These are phyloP conservation scores for Excalfactoria chinensis DNA, from an alignment of 2,113 vertebrate species.

Conservation along the genomic window DNA sequence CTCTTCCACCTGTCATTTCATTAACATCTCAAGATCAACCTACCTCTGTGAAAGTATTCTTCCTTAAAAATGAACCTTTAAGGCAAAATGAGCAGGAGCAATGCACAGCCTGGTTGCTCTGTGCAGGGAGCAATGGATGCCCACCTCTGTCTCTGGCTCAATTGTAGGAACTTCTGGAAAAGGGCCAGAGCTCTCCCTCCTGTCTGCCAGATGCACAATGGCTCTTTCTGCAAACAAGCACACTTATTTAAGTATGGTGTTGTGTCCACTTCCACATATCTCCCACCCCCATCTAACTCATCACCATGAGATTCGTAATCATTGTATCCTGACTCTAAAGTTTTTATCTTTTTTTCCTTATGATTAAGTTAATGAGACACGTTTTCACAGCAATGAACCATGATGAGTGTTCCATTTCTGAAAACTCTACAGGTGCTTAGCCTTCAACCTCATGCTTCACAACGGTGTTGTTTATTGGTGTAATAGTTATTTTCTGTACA, in stretches of 20 bases:
- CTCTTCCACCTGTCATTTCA: not conserved
- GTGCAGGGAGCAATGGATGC: not conserved
- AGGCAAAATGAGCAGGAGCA: not conserved
- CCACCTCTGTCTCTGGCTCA: not conserved
- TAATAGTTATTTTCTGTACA: not conserved
- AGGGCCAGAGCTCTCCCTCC: not conserved
- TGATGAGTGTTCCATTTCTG: not conserved
- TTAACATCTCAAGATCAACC: not conserved
- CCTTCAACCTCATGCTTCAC: not conserved
- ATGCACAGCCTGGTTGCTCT: rapidly evolving
- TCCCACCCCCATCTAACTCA: not conserved
- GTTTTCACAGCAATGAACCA: not conserved
- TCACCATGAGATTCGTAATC: not conserved
- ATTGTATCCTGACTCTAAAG: not conserved
- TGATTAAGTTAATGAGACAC: not conserved
- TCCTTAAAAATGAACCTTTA: not conserved
- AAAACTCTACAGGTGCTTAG: not conserved
- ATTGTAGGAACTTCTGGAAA: not conserved
- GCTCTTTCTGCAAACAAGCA: not conserved
- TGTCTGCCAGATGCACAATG: not conserved
- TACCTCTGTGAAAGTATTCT: not conserved
- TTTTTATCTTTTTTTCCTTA: not conserved
- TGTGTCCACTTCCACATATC: not conserved
- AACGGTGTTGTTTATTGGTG: not conserved
- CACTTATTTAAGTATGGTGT: not conserved